Base-by-base conservation (phyloP, 2,888 invertebrate genomes). In the Agrilus mali region DNA sequence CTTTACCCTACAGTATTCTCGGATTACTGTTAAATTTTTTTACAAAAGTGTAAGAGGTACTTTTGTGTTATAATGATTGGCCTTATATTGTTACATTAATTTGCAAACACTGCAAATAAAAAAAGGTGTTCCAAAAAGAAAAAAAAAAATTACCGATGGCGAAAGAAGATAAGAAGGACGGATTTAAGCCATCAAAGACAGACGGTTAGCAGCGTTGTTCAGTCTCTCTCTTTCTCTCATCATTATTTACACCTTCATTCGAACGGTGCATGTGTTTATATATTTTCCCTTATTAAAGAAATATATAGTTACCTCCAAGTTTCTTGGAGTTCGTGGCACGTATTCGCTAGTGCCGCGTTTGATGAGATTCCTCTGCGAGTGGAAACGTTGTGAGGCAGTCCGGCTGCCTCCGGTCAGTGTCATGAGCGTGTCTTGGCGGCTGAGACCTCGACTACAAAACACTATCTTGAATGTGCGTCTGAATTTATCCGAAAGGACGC, bases 401-500 rank as follows among this genome's bases (percentile, higher is more conserved):
- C 27, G 27, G 27, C 52, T 50, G 39, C 51, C 52, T 38, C 53
- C 47, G 39, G 47, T 59, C 34, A 56, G 50, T 14, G 58, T 49
- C 38, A 54, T 51, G 14, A 60, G 51, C 8, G 63, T 60, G 41
- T 65, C 64, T 36, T 59, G 57, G 22, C 59, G 52, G 22, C 48
- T 50, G 33, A 57, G 51, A 34, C 50, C 53, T 13, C 61, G 54
- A 14, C 56, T 54, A 53, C 61, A 63, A 47, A 65, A 64, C 16
- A 66, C 49, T 41, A 60, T 48, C 45, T 51, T 58, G 50, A 66
- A 65, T 13, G 80, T 82, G 52, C 72, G 72, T 36, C 84, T 70
- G 65, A 84, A 86, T 56, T 82, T 80, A 58, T 80, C 79, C 50
- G 82, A 82, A 59, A 87, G 74, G 37, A 80, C 78, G 53, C 84